Evolutionary conservation across 30 jellyfish, hydroid and myxozoan species (phyloP).

Genomic region (Turritopsis dohrnii): DNA sequence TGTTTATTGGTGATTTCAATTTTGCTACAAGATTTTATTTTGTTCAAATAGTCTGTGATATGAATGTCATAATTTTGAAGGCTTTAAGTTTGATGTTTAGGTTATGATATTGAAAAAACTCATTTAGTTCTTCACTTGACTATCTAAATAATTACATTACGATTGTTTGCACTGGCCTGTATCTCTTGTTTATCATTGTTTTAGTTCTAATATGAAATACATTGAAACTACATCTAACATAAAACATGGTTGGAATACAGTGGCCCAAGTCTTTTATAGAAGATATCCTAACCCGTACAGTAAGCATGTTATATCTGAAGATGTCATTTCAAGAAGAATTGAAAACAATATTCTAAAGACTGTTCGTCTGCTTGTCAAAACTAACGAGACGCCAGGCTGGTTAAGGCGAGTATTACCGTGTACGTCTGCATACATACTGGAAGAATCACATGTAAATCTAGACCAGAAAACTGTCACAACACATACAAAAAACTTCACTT

Average conservation of each 20-base stretch:
- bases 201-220: slow-evolving; percentile 22
- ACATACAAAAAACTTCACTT: slow-evolving; percentile 17
- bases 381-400: slow-evolving; percentile 33
- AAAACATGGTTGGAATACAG: slow-evolving; percentile 16
- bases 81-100: no score
- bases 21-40: not conserved
- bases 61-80: no score
- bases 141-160: no score
- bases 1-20: not conserved
- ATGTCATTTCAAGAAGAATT: slow-evolving; percentile 15
- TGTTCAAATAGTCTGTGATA: no score
- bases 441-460: slow-evolving; percentile 31
- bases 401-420: slow-evolving; percentile 9
- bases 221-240: slow-evolving; percentile 10
- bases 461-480: not conserved
- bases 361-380: slow-evolving; percentile 10
- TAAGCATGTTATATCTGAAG: slow-evolving; percentile 37
- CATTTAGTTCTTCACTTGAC: not conserved
- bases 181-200: no score
- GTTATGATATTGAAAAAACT: not conserved
- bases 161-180: no score
- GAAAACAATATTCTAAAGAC: slow-evolving; percentile 34
- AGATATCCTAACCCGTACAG: slow-evolving; percentile 45
- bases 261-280: slow-evolving; percentile 17
- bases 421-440: slow-evolving; percentile 35